Percentiles rank a stretch among this genome's conserved stretches.
These are phyloP conservation scores for Rhodinocichla rosea DNA, from an alignment of 2,113 vertebrate species.

Conservation along the genomic window DNA sequence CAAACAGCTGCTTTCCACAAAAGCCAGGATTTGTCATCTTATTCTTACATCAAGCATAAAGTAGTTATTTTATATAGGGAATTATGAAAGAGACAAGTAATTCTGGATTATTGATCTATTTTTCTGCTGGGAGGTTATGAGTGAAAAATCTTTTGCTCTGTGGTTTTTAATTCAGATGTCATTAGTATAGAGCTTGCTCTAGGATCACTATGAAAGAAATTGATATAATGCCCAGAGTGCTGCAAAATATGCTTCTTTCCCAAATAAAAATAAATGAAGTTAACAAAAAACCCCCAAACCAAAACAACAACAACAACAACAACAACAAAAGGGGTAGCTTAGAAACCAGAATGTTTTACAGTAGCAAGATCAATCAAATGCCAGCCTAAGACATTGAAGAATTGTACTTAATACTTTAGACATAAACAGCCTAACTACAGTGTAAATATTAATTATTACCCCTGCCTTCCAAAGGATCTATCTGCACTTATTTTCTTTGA, in stretches of 20 bases:
- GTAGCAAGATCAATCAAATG: neutral
- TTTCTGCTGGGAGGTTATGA: neutral
- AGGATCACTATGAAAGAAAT: neutral
- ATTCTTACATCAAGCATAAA: slow-evolving; percentile 14
- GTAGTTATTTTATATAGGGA: slow-evolving; percentile 25
- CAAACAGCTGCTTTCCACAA: slow-evolving; percentile 23
- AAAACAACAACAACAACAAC: neutral
- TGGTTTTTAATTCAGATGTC: slow-evolving; percentile 36
- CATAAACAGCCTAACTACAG: neutral
- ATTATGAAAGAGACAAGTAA: slow-evolving; percentile 21
- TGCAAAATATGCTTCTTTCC: neutral
- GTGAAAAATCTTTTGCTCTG: slow-evolving; percentile 26
- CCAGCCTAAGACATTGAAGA: neutral
- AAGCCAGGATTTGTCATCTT: slow-evolving; percentile 15
- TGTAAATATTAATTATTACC: slow-evolving; percentile 24
- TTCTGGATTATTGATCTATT: slow-evolving; percentile 41
- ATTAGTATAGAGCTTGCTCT: neutral
- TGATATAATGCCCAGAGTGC: neutral
- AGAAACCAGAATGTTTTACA: neutral
- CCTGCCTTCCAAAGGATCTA: neutral
- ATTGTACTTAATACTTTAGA: neutral
- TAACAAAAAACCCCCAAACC: neutral
- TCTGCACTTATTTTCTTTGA: neutral
- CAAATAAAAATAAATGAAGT: slow-evolving; percentile 18
- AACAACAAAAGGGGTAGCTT: neutral